A percentile compares a stretch with the other conserved stretches of the same genome.
phyloP scores from a whole-genome alignment of 2,888 invertebrate genomes.

The Zaprionus bogoriensis region DNA sequence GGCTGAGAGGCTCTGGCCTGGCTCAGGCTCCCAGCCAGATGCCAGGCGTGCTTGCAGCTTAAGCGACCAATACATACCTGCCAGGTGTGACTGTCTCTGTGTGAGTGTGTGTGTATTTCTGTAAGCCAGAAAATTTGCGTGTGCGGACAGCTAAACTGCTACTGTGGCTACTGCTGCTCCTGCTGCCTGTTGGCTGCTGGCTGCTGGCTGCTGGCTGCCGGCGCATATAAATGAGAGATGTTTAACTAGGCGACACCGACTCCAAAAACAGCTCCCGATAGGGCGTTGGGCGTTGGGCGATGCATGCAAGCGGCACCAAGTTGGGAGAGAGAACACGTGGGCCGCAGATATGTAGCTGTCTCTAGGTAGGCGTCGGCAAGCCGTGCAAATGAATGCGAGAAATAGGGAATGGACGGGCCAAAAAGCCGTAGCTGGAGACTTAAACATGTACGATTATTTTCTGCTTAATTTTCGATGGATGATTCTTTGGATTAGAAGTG shows the following conservation, averaged over 20 bases:
- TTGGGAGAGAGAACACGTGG: slow-evolving; percentile 25
- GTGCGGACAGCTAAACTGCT: slow-evolving; percentile 76
- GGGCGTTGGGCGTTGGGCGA: slow-evolving; percentile 5
- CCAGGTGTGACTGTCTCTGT: slow-evolving; percentile 33
- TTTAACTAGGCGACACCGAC: slow-evolving; percentile 71
- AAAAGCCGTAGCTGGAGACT: too few relatives aligned
- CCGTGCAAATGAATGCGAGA: not conserved
- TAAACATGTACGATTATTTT: too few relatives aligned
- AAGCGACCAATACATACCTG: slow-evolving; percentile 13
- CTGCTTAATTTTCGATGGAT: too few relatives aligned
- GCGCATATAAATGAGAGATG: slow-evolving; percentile 79
- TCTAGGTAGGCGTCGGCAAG: not conserved
- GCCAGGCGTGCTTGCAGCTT: slow-evolving; percentile 33
- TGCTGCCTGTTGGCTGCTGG: slow-evolving; percentile 39
- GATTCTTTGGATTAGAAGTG: too few relatives aligned
- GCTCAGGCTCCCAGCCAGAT: slow-evolving; percentile 13
- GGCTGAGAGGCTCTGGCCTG: slow-evolving; percentile 16
- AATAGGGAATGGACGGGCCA: not conserved
- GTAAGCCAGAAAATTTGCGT: slow-evolving; percentile 68
- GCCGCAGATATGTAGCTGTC: slow-evolving; percentile 13
- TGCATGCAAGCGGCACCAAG: slow-evolving; percentile 38
- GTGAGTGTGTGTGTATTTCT: slow-evolving; percentile 22
- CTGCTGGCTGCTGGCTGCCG: slow-evolving; percentile 40
- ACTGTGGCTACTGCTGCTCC: slow-evolving; percentile 53
- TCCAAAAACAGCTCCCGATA: slow-evolving; percentile 25